These are phyloP conservation scores for Puma concolor DNA, from an alignment of 2,113 vertebrate genomes.

Conservation along the genomic window DNA sequence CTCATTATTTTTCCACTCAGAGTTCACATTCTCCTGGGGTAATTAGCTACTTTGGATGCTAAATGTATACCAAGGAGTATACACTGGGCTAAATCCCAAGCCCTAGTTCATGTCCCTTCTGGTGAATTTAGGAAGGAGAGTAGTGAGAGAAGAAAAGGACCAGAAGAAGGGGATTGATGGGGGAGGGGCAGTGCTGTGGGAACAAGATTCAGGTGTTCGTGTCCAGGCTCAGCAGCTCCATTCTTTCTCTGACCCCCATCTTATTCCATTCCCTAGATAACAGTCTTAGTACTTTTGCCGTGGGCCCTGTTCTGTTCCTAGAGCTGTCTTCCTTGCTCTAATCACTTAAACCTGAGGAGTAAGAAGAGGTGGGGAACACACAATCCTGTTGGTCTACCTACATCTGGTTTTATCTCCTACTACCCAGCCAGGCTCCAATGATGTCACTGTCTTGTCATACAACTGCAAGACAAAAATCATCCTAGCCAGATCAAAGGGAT, in stretches of 20 bases:
- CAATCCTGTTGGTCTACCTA: not conserved
- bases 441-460: not conserved
- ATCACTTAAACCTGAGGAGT: not conserved
- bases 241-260: not conserved
- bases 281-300: not conserved
- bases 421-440: not conserved
- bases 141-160: not conserved
- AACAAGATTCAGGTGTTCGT: not conserved
- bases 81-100: not conserved
- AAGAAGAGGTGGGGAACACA: not conserved
- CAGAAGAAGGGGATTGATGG: not conserved
- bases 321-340: not conserved
- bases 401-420: not conserved
- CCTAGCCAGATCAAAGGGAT: not conserved
- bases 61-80: not conserved
- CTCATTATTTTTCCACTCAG: not conserved
- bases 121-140: not conserved
- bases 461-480: not conserved
- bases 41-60: not conserved
- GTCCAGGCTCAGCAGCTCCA: not conserved
- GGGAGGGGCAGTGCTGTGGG: not conserved
- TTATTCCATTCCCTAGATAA: no score
- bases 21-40: not conserved
- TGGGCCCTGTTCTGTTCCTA: not conserved
- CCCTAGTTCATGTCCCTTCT: not conserved